phyloP scores from a whole-genome alignment of 2,113 vertebrate species.

The Saguinus midas region DNA sequence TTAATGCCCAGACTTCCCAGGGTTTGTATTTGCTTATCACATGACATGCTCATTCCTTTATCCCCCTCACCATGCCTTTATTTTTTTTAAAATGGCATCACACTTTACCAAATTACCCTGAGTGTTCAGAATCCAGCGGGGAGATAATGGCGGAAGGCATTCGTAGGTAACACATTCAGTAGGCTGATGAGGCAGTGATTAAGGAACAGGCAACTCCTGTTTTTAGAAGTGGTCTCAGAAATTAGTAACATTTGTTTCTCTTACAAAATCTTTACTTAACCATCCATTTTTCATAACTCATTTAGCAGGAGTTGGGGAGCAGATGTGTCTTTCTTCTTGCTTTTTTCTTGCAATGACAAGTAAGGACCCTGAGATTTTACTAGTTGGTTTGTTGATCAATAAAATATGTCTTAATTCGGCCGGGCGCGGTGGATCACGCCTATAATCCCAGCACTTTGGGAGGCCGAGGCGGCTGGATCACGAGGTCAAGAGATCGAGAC shows the following conservation, averaged over 20 bases:
- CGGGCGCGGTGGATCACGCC: no score
- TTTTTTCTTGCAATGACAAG: neutral
- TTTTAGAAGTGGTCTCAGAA: neutral
- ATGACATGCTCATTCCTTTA: neutral
- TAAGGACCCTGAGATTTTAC: neutral
- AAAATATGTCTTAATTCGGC: neutral
- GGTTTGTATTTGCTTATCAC: neutral
- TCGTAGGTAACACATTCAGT: neutral
- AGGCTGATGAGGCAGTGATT: neutral
- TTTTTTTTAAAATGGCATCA: neutral
- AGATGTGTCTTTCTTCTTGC: neutral
- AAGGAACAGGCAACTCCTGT: neutral
- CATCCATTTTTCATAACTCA: neutral
- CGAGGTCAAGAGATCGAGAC: no score
- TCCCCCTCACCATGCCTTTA: neutral
- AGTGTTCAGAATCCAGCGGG: neutral
- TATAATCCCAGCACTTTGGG: no score
- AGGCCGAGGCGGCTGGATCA: no score
- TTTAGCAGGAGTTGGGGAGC: neutral
- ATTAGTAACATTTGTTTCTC: neutral
- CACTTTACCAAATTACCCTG: neutral
- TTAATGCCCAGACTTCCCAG: neutral
- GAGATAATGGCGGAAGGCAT: neutral
- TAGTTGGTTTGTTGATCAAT: neutral
- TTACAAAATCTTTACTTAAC: constrained; percentile 12